phyloP scores from a whole-genome alignment of 2,888 invertebrate genomes.

The Cheilosia urbana region DNA sequence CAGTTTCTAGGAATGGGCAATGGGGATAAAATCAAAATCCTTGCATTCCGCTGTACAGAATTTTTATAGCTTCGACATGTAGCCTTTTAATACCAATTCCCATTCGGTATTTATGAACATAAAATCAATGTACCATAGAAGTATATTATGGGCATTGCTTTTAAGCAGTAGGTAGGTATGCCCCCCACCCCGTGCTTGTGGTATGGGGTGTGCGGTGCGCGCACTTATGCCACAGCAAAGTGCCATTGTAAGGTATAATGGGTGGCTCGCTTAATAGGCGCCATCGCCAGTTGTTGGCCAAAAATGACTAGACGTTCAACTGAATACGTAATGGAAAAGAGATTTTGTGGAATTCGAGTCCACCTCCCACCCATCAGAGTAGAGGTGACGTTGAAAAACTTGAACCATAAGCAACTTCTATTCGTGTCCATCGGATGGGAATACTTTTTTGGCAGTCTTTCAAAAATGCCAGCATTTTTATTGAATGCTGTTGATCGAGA shows the following conservation, averaged over 20 bases:
- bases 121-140: constrained; percentile 75
- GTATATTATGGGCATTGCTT: constrained; percentile 73
- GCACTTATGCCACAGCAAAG: constrained; percentile 21
- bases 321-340: constrained; percentile 64
- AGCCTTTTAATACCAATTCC: constrained; percentile 73
- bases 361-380: constrained; percentile 33
- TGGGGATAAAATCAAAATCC: constrained; percentile 64
- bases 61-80: constrained; percentile 73
- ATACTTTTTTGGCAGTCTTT: constrained; percentile 67
- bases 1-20: constrained; percentile 17
- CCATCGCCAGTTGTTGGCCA: constrained; percentile 66
- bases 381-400: constrained; percentile 28
- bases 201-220: constrained; percentile 4
- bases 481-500: constrained; percentile 67
- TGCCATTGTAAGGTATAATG: constrained; percentile 55
- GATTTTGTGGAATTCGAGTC: constrained; percentile 68
- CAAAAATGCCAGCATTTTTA: constrained; percentile 68
- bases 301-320: constrained; percentile 68
- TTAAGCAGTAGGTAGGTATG: constrained; percentile 35
- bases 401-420: constrained; percentile 9
- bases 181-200: constrained; percentile 3
- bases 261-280: constrained; percentile 67
- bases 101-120: constrained; percentile 74
- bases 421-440: constrained; percentile 33
- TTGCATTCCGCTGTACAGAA: constrained; percentile 62